Conservation (phyloP, 2,113 vertebrate genomes). For the Ceuthmochares aereus region DNA sequence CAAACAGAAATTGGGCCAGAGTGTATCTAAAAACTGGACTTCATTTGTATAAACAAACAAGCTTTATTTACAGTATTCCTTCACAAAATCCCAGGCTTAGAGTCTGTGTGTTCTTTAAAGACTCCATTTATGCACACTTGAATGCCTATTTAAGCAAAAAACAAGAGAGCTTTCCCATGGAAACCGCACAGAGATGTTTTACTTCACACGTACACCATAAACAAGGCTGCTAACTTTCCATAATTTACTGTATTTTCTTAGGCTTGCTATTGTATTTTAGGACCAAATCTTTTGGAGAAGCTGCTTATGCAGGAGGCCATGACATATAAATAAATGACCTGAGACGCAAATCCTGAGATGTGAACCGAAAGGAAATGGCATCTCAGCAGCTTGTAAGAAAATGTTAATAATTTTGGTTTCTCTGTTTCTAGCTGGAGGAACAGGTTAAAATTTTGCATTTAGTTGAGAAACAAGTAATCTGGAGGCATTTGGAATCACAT, state of each 20-base stretch:
- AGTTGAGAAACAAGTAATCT: background rate
- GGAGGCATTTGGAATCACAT: background rate
- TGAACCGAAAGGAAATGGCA: background rate
- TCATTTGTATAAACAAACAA: constrained; percentile 72
- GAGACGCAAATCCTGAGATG: background rate
- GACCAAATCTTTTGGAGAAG: constrained; percentile 18
- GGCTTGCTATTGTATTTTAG: constrained; percentile 46
- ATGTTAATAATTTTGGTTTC: background rate
- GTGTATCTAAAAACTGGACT: constrained; percentile 62
- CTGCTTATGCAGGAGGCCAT: constrained; percentile 40
- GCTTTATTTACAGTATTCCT: constrained; percentile 72
- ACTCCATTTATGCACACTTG: constrained; percentile 68
- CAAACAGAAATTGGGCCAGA: constrained; percentile 14
- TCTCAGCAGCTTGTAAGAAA: background rate
- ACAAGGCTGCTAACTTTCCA: constrained; percentile 66
- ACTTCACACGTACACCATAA: constrained; percentile 74
- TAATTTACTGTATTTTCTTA: constrained; percentile 53
- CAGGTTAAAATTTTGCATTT: background rate
- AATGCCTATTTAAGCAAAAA: constrained; percentile 70
- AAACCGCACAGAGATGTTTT: constrained; percentile 75
- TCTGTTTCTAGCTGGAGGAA: background rate
- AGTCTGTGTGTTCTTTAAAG: constrained; percentile 66
- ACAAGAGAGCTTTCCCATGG: constrained; percentile 77
- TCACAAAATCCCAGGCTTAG: constrained; percentile 63
- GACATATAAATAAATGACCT: constrained; percentile 55